These are phyloP conservation scores for Lates japonicus DNA, from an alignment of 2,797 vertebrate species.

Conservation along the genomic window DNA sequence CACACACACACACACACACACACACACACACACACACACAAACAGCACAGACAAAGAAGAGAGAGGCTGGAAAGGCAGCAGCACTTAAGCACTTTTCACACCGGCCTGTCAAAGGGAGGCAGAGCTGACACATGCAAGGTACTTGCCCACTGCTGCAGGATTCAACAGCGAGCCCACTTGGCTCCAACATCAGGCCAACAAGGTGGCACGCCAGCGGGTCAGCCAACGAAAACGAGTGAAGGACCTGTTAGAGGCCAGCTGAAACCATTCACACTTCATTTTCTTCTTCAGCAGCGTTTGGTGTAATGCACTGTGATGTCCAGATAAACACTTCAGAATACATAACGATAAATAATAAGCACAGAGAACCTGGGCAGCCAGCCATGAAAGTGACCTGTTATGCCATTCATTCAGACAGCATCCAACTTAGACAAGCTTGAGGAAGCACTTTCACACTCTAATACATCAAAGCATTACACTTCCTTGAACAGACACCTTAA, in stretches of 20 bases:
- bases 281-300: slow-evolving; percentile 26
- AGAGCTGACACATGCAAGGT: slow-evolving; percentile 49
- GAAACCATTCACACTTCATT: slow-evolving; percentile 49
- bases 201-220: slow-evolving; percentile 51
- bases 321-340: slow-evolving; percentile 54
- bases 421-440: slow-evolving; percentile 46
- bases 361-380: slow-evolving; percentile 33
- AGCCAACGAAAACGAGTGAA: slow-evolving; percentile 41
- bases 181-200: slow-evolving; percentile 46
- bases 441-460: slow-evolving; percentile 66
- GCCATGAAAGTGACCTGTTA: slow-evolving; percentile 66
- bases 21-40: slow-evolving; percentile 1
- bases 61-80: slow-evolving; percentile 15
- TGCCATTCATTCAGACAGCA: slow-evolving; percentile 47
- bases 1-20: too few species aligned
- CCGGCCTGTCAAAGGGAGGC: slow-evolving; percentile 45
- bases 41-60: neutral
- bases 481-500: slow-evolving; percentile 41
- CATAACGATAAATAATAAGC: slow-evolving; percentile 60
- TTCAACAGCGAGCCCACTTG: slow-evolving; percentile 56
- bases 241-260: slow-evolving; percentile 35
- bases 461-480: slow-evolving; percentile 63
- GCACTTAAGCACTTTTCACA: slow-evolving; percentile 49
- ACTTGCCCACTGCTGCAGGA: slow-evolving; percentile 51
- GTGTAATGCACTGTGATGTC: slow-evolving; percentile 19